A percentile compares a stretch with the other conserved stretches of the same genome.
Conservation (phyloP, 2,113 vertebrate genomes). For the Dunckerocampus dactyliophorus region DNA sequence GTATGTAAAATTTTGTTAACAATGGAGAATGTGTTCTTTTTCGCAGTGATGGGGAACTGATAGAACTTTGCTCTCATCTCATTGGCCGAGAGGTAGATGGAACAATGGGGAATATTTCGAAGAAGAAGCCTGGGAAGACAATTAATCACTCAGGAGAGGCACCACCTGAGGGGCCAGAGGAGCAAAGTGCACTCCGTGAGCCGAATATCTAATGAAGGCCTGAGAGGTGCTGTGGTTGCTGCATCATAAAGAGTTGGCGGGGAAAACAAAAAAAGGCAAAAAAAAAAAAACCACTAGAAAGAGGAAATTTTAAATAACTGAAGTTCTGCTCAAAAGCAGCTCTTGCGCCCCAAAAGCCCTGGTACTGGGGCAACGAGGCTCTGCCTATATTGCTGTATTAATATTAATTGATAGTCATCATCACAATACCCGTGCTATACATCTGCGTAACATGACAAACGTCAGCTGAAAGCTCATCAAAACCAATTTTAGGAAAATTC, state of each 20-base stretch:
- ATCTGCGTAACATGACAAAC: too few relatives aligned
- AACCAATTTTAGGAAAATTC: too few relatives aligned
- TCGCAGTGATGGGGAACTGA: too few relatives aligned
- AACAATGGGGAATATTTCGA: slow-evolving; percentile 4
- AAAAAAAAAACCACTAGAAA: neutral
- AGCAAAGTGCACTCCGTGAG: slow-evolving; percentile 6
- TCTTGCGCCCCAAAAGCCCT: too few relatives aligned
- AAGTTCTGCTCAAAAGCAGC: too few relatives aligned
- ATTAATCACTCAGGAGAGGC: slow-evolving; percentile 37
- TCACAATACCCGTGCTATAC: too few relatives aligned
- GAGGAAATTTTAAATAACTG: neutral
- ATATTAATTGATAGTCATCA: too few relatives aligned
- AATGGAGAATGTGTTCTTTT: too few relatives aligned
- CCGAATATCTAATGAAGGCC: slow-evolving; percentile 8
- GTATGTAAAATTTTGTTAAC: too few relatives aligned
- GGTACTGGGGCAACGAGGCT: too few relatives aligned
- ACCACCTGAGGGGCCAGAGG: slow-evolving; percentile 17
- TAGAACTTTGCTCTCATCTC: slow-evolving; percentile 5
- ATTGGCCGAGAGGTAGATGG: neutral
- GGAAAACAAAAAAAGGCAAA: neutral
- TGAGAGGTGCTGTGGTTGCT: neutral
- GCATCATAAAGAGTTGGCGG: slow-evolving; percentile 9
- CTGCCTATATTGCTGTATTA: too few relatives aligned
- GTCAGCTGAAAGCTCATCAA: too few relatives aligned
- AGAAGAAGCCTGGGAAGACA: slow-evolving; percentile 24